phyloP scores from a whole-genome alignment of 2,888 invertebrate species.

The Harmothoe impar region DNA sequence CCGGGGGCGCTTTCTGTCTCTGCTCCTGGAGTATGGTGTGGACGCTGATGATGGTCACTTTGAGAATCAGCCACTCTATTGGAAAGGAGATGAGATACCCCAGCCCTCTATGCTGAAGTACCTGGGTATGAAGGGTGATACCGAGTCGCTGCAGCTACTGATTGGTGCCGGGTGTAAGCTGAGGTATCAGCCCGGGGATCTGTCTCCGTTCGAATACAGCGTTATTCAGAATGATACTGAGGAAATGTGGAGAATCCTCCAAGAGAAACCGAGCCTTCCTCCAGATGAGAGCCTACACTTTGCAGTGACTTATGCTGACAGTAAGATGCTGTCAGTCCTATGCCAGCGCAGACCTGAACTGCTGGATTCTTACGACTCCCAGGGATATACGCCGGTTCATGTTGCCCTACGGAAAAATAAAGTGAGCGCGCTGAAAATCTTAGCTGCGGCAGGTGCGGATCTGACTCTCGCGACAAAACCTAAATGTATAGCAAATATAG shows the following conservation, averaged over 20 bases:
- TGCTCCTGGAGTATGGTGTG: neutral
- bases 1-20: neutral
- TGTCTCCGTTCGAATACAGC: neutral
- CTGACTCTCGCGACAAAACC: neutral
- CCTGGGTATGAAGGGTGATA: neutral
- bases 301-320: constrained; percentile 22
- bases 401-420: neutral
- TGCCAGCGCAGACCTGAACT: neutral
- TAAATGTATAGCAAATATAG: neutral
- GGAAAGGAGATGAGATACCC: neutral
- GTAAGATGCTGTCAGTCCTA: neutral
- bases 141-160: neutral
- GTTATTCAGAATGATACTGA: constrained; percentile 17
- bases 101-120: constrained; percentile 21
- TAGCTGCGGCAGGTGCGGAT: neutral
- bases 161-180: neutral
- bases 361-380: neutral
- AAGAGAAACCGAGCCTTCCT: neutral
- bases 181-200: neutral
- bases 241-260: constrained; percentile 21
- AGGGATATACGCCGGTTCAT: constrained; percentile 19
- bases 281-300: constrained; percentile 6
- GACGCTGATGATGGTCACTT: neutral
- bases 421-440: neutral
- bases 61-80: neutral